Conservation (phyloP, 2,888 invertebrate species). For the Pristionchus fissidentatus region DNA sequence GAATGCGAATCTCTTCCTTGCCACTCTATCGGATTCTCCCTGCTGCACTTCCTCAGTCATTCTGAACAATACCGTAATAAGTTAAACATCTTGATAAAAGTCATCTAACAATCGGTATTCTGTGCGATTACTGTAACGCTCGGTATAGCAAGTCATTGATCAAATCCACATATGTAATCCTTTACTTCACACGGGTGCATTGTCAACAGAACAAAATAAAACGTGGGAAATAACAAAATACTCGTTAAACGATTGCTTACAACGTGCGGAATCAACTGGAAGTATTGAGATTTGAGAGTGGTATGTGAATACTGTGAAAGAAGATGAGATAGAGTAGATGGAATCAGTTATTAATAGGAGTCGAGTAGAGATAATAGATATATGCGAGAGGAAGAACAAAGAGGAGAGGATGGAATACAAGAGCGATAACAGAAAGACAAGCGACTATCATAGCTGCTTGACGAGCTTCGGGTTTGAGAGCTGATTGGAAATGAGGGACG, state of each 20-base stretch:
- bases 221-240: not conserved
- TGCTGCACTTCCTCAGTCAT: constrained; percentile 40
- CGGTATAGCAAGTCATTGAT: not conserved
- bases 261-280: not conserved
- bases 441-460: not conserved
- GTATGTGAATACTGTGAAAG: not conserved
- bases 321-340: not conserved
- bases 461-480: constrained; percentile 5
- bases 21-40: constrained; percentile 37
- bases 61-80: not conserved
- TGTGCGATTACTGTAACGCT: constrained; percentile 13
- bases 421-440: not conserved
- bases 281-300: not conserved
- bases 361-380: constrained; percentile 24
- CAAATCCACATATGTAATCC: not conserved
- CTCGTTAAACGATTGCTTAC: not conserved
- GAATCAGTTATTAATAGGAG: constrained; percentile 11
- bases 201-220: constrained; percentile 8
- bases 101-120: not conserved
- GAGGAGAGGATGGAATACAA: constrained; percentile 38
- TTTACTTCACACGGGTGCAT: not conserved
- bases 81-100: not conserved
- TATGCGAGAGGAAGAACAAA: constrained; percentile 24
- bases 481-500: constrained; percentile 42
- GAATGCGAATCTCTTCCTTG: constrained; percentile 46